A percentile compares a stretch with the other conserved stretches of the same genome.
phyloP scores from a whole-genome alignment of 2,797 vertebrate species.

The Choloepus didactylus region DNA sequence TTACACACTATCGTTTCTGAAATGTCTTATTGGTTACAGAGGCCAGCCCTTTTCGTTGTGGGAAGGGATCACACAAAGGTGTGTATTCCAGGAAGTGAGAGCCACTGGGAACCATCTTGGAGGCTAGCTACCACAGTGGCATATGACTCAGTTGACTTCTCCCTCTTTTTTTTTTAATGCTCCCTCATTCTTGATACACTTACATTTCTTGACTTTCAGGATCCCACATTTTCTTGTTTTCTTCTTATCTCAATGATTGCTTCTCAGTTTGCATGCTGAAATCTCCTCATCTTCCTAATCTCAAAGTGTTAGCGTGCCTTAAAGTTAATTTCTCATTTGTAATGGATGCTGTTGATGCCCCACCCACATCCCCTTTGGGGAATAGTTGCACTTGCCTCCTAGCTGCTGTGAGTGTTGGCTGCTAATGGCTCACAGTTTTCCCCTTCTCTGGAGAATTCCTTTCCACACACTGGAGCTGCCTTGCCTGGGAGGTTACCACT shows the following conservation, averaged over 20 bases:
- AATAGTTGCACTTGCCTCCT: background rate
- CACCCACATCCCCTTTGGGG: background rate
- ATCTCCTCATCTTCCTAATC: background rate
- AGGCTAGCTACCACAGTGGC: background rate
- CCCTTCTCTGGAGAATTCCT: background rate
- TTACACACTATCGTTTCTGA: background rate
- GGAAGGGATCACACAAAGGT: no score
- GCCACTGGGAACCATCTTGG: background rate
- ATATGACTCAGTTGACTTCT: background rate
- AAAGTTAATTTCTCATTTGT: background rate
- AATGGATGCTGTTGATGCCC: background rate
- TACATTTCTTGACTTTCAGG: background rate
- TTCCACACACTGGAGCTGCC: background rate
- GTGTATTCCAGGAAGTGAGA: no score
- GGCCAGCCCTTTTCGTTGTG: no score
- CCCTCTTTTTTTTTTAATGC: background rate
- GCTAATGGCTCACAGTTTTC: background rate
- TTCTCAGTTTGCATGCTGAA: background rate
- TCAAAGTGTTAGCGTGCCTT: background rate
- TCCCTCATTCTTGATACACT: background rate
- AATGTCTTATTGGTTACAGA: background rate
- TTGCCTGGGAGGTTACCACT: background rate
- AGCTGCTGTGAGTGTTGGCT: background rate
- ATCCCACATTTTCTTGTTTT: no score
- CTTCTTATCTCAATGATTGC: background rate